Conservation (phyloP, 2,888 invertebrate species). For the Standfussiana lucernea region DNA sequence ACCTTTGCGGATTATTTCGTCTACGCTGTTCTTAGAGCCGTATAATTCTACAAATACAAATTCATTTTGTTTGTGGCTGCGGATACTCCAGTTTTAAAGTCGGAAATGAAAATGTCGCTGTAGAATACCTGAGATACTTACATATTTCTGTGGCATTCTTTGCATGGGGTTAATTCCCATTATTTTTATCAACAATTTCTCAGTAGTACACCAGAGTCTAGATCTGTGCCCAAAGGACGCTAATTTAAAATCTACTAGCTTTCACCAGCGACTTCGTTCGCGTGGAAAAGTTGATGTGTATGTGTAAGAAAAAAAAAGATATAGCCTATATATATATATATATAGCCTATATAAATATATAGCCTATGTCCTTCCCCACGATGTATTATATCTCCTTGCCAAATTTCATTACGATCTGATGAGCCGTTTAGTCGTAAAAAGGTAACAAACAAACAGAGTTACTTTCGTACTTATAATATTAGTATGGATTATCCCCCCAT, state of each 20-base stretch:
- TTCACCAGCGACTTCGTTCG: too few relatives aligned
- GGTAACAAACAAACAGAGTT: too few relatives aligned
- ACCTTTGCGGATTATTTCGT: slow-evolving; percentile 58
- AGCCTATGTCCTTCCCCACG: too few relatives aligned
- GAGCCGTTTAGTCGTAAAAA: too few relatives aligned
- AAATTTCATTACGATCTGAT: too few relatives aligned
- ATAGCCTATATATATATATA: too few relatives aligned
- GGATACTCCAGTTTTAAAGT: not conserved
- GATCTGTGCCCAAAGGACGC: not conserved
- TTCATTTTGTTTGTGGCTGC: not conserved
- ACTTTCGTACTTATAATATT: too few relatives aligned
- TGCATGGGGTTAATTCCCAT: not conserved
- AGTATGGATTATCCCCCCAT: not conserved
- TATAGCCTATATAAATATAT: too few relatives aligned
- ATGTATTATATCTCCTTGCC: too few relatives aligned
- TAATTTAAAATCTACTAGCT: too few relatives aligned
- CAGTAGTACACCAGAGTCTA: not conserved
- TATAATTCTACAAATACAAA: slow-evolving; percentile 25
- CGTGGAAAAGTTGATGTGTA: too few relatives aligned
- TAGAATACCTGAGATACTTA: not conserved
- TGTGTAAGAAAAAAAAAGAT: too few relatives aligned
- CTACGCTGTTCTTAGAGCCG: slow-evolving; percentile 31
- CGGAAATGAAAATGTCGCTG: not conserved
- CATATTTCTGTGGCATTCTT: not conserved
- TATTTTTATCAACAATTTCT: not conserved